phyloP scores from a whole-genome alignment of 1,140 invertebrate species.

The Formica selysi region DNA sequence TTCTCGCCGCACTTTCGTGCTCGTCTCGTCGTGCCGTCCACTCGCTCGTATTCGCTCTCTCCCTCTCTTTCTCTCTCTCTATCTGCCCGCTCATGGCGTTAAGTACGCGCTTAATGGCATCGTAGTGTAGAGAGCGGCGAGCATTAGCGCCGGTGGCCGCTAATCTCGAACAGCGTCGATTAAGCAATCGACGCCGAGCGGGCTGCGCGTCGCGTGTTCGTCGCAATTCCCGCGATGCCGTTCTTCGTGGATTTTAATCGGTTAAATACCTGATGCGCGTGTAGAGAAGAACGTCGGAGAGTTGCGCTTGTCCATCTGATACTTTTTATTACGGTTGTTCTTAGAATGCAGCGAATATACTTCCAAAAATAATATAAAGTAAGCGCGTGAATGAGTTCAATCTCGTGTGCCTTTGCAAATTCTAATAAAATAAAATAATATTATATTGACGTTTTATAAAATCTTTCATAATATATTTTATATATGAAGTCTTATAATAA shows the following conservation, averaged over 20 bases:
- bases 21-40: constrained; percentile 8
- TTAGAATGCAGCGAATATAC: not conserved
- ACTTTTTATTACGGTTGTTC: not conserved
- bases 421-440: too few relatives aligned
- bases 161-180: constrained; percentile 70
- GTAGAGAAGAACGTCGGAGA: not conserved
- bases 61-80: constrained; percentile 47
- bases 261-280: constrained; percentile 24
- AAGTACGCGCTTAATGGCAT: constrained; percentile 70
- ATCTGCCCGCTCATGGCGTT: constrained; percentile 42
- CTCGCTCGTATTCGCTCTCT: constrained; percentile 30
- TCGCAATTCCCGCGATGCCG: not conserved
- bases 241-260: constrained; percentile 30
- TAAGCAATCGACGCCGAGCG: constrained; percentile 70
- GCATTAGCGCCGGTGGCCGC: constrained; percentile 61
- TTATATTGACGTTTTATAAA: too few relatives aligned
- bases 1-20: not conserved
- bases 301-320: not conserved
- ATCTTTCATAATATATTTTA: too few relatives aligned
- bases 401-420: not conserved
- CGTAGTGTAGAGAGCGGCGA: constrained; percentile 49
- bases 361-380: not conserved
- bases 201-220: constrained; percentile 43
- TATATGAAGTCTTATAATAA: too few relatives aligned
- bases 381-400: not conserved